Percentiles rank a stretch among this genome's conserved stretches.
Evolutionary conservation across 1,140 invertebrate species (phyloP).

Genomic region (Diorhabda carinulata): DNA sequence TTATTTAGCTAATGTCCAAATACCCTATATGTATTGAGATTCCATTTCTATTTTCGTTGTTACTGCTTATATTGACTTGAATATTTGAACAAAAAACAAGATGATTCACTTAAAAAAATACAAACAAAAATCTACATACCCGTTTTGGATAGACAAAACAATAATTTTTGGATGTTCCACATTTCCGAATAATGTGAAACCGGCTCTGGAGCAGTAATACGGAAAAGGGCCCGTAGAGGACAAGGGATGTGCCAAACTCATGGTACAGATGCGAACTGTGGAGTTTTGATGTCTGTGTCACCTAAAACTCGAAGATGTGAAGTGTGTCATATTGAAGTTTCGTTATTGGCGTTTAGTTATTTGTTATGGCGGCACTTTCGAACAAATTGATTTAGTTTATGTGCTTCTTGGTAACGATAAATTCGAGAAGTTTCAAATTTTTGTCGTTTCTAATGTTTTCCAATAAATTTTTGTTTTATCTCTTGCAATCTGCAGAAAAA

Average conservation of each 20-base stretch:
- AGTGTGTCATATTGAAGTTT: conserved; percentile 45
- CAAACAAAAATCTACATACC: no score
- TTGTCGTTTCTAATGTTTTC: background rate
- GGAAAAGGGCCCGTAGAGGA: conserved; percentile 12
- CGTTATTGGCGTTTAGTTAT: conserved; percentile 39
- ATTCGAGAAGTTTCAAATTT: conserved; percentile 13
- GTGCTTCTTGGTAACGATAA: conserved; percentile 27
- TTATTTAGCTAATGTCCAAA: no score
- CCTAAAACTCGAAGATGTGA: conserved; percentile 38
- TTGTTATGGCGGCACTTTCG: conserved; percentile 34
- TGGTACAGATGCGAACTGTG: conserved; percentile 30
- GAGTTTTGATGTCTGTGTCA: conserved; percentile 44
- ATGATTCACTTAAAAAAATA: no score
- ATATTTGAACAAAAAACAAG: no score
- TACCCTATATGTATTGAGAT: no score
- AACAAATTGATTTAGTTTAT: conserved; percentile 34
- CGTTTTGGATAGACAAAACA: no score
- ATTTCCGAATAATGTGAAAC: no score
- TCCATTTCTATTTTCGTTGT: no score
- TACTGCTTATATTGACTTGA: no score
- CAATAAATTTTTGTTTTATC: conserved; percentile 11
- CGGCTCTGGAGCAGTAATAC: no score
- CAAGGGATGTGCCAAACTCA: conserved; percentile 18
- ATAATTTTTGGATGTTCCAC: no score
- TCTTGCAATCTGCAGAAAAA: background rate